Conservation (phyloP, 2,797 vertebrate genomes). For the Lithobates sylvaticus region DNA sequence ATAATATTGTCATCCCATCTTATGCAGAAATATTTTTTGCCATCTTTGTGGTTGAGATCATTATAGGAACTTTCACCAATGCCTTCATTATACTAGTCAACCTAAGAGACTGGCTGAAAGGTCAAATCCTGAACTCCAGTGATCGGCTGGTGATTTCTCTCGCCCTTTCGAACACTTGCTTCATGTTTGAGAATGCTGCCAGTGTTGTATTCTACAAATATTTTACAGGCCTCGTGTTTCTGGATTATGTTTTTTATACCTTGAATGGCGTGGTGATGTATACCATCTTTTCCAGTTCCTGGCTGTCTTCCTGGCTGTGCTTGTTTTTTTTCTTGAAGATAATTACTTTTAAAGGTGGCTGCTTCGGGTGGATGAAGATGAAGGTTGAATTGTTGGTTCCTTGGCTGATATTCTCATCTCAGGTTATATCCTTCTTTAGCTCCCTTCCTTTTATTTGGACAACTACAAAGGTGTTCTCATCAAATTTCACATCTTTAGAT, state of each 20-base stretch:
- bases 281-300: conserved; percentile 63
- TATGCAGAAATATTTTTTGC: conserved; percentile 4
- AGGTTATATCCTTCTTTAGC: conserved; percentile 15
- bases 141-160: conserved; percentile 28
- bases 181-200: neutral
- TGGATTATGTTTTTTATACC: conserved; percentile 15
- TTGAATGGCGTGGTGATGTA: conserved; percentile 7
- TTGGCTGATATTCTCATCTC: conserved; percentile 36
- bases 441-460: conserved; percentile 6
- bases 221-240: neutral
- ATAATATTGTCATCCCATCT: neutral
- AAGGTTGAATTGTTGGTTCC: conserved; percentile 17
- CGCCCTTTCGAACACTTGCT: conserved; percentile 26
- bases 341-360: conserved; percentile 59
- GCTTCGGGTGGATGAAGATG: conserved; percentile 20
- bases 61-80: conserved; percentile 13
- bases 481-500: neutral
- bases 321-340: conserved; percentile 70
- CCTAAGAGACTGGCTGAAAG: conserved; percentile 12
- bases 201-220: neutral
- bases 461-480: neutral
- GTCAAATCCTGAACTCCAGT: conserved; percentile 10
- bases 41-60: conserved; percentile 10
- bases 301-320: conserved; percentile 68
- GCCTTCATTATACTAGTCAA: conserved; percentile 36